A percentile compares a stretch with the other conserved stretches of the same genome.
Evolutionary conservation across 2,113 vertebrate genomes (phyloP).

Genomic region (Dicaeum eximium): DNA sequence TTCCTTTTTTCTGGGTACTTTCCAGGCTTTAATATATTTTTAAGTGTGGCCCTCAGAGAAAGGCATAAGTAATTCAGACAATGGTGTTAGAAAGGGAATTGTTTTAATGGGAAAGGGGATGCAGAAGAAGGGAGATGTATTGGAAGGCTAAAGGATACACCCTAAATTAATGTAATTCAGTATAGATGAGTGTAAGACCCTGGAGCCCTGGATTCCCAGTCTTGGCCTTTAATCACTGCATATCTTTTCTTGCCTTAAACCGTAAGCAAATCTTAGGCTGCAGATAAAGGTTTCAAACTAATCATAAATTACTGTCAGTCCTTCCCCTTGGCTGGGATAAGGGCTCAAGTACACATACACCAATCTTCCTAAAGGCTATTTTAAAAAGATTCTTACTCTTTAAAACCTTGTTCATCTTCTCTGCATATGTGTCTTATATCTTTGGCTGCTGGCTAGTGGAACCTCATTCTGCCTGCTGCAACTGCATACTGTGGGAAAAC

Average conservation of each 20-base stretch:
- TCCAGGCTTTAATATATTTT: not conserved
- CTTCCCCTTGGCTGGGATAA: not conserved
- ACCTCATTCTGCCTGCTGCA: not conserved
- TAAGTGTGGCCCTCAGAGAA: not conserved
- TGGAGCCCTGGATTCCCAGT: not conserved
- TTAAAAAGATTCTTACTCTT: not conserved
- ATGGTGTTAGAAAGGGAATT: not conserved
- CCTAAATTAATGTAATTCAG: not conserved
- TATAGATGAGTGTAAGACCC: not conserved
- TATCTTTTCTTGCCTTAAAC: not conserved
- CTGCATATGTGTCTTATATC: not conserved
- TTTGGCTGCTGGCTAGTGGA: not conserved
- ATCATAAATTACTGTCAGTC: not conserved
- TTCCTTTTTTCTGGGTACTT: not conserved
- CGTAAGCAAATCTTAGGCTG: not conserved
- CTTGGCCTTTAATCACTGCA: not conserved
- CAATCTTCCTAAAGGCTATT: not conserved
- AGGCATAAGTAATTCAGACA: not conserved
- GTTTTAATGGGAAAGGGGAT: not conserved
- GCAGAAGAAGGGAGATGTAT: not conserved
- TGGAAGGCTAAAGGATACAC: not conserved
- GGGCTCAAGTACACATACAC: not conserved
- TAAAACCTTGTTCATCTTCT: not conserved
- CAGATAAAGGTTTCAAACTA: conserved; percentile 9
- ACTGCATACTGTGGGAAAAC: not conserved